Conservation (phyloP, 2,797 vertebrate genomes). For the Arvicola amphibius region DNA sequence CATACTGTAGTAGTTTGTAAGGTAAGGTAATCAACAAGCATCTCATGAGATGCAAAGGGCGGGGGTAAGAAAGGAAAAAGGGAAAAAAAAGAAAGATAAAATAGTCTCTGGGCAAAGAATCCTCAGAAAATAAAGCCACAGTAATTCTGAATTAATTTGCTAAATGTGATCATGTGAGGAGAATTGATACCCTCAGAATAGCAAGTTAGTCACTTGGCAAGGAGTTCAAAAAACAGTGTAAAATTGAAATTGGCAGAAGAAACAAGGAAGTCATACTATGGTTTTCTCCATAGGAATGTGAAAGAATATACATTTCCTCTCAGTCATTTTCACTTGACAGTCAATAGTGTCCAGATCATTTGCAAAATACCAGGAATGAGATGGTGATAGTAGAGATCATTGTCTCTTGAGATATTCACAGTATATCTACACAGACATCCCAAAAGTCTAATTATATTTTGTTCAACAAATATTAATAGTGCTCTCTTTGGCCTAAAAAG, state of each 20-base stretch:
- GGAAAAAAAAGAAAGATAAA: neutral
- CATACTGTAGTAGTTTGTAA: constrained; percentile 22
- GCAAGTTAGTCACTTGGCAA: neutral
- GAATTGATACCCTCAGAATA: neutral
- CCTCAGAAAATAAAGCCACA: neutral
- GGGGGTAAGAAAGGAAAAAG: neutral
- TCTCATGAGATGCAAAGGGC: neutral
- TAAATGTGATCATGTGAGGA: constrained; percentile 4
- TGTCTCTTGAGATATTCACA: neutral
- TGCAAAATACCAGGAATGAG: neutral
- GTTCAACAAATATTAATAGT: constrained; percentile 17
- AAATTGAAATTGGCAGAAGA: constrained; percentile 3
- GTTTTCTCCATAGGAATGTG: neutral
- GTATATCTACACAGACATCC: neutral
- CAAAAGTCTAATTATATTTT: constrained; percentile 37
- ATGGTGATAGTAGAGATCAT: neutral
- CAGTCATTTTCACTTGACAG: neutral
- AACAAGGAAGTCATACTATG: neutral
- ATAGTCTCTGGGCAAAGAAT: neutral
- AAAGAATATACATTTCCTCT: neutral
- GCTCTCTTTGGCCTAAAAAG: neutral
- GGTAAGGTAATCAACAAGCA: constrained; percentile 59
- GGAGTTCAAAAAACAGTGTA: constrained; percentile 3
- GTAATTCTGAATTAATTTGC: constrained; percentile 27
- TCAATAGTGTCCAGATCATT: neutral